Percentiles rank a stretch among this genome's conserved stretches.
Evolutionary conservation across 1,140 invertebrate species (phyloP).

Genomic region (Probaryconus sp.): DNA sequence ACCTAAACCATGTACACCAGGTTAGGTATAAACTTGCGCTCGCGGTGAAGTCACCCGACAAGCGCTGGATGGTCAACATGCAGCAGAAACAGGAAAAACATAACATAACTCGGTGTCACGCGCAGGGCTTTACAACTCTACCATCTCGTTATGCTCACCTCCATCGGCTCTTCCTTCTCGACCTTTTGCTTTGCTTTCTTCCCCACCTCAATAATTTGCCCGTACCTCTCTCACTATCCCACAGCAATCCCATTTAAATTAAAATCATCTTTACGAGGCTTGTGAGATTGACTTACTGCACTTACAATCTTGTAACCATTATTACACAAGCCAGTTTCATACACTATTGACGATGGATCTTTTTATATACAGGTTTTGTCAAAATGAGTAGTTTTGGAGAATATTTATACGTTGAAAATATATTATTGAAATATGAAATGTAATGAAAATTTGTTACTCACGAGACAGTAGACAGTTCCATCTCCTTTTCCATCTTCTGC

Average conservation of each 20-base stretch:
- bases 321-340: constrained; percentile 18
- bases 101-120: constrained; percentile 76
- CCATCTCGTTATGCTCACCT: constrained; percentile 71
- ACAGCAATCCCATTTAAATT: constrained; percentile 46
- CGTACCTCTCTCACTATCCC: constrained; percentile 37
- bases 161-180: constrained; percentile 50
- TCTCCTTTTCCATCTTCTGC: too few relatives aligned
- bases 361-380: too few relatives aligned
- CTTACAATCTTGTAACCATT: constrained; percentile 34
- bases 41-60: constrained; percentile 54
- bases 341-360: constrained; percentile 7
- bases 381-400: too few relatives aligned
- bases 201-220: constrained; percentile 51
- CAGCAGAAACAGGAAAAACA: constrained; percentile 68
- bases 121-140: constrained; percentile 77
- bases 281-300: constrained; percentile 40
- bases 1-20: constrained; percentile 69
- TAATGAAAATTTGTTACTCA: too few relatives aligned
- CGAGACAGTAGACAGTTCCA: too few relatives aligned
- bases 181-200: constrained; percentile 61
- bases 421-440: too few relatives aligned
- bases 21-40: constrained; percentile 67
- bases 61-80: constrained; percentile 56
- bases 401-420: too few relatives aligned
- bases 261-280: constrained; percentile 50